phyloP scores from a whole-genome alignment of 2,888 invertebrate genomes.

The Apamea anceps region DNA sequence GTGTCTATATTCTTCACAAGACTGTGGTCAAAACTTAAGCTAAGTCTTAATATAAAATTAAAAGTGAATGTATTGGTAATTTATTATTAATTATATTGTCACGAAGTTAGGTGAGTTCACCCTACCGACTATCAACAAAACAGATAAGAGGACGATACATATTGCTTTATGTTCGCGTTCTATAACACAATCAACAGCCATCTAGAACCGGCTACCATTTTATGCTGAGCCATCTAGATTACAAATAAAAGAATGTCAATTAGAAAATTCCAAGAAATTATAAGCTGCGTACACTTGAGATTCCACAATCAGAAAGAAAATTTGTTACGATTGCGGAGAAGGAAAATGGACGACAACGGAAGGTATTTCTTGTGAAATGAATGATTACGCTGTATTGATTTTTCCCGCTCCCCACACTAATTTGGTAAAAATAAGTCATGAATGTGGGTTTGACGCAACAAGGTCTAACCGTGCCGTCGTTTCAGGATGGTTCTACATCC shows the following conservation, averaged over 20 bases:
- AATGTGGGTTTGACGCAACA: constrained; percentile 30
- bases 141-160: background rate
- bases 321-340: constrained; percentile 8
- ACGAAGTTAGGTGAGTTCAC: background rate
- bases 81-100: background rate
- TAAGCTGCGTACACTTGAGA: constrained; percentile 5
- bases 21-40: background rate
- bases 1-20: background rate
- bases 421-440: constrained; percentile 25
- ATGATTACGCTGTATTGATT: constrained; percentile 46
- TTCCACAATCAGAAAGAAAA: constrained; percentile 27
- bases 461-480: constrained; percentile 70
- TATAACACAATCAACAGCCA: constrained; percentile 72
- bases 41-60: background rate
- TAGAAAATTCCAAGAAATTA: constrained; percentile 47
- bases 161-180: constrained; percentile 4
- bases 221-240: constrained; percentile 78
- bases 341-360: constrained; percentile 24
- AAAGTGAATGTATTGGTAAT: too few species aligned
- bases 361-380: constrained; percentile 56
- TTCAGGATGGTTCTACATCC: constrained; percentile 89
- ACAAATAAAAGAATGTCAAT: constrained; percentile 67
- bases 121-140: background rate
- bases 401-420: constrained; percentile 10
- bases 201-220: constrained; percentile 78